Conservation (phyloP, 2,797 vertebrate species). For the Sebastes minor region DNA sequence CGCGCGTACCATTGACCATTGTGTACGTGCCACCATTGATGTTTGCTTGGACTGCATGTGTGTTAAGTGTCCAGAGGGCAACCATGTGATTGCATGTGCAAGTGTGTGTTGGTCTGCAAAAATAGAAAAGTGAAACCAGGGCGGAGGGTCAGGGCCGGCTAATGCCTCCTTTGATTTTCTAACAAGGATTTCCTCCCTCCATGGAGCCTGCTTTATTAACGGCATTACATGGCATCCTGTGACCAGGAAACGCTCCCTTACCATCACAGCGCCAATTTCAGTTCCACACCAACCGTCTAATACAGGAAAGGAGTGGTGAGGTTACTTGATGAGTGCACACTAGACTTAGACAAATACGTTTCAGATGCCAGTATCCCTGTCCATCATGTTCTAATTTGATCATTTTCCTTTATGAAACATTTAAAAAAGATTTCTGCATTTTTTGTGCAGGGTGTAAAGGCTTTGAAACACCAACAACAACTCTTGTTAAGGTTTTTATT, state of each 20-base stretch:
- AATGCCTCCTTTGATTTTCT: conserved; percentile 66
- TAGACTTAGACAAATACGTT: background rate
- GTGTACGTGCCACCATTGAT: background rate
- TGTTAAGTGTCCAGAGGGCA: background rate
- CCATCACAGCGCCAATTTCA: conserved; percentile 44
- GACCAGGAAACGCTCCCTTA: conserved; percentile 46
- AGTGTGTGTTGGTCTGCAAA: conserved; percentile 14
- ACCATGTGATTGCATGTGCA: background rate
- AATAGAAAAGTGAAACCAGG: conserved; percentile 31
- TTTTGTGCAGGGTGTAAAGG: background rate
- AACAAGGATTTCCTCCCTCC: conserved; percentile 63
- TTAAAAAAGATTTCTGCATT: background rate
- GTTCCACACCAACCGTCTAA: background rate
- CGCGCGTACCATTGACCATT: too few relatives aligned
- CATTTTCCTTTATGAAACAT: background rate
- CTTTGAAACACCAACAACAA: background rate
- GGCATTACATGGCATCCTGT: conserved; percentile 68
- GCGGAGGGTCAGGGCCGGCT: conserved; percentile 38
- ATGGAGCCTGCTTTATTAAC: conserved; percentile 57
- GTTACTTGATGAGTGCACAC: background rate
- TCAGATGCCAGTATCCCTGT: too few relatives aligned
- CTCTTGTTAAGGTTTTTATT: background rate
- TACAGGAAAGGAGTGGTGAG: background rate
- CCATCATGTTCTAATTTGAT: background rate
- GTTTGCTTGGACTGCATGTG: background rate